Evolutionary conservation across 2,888 invertebrate species (phyloP).

Genomic region (Noctua janthina): DNA sequence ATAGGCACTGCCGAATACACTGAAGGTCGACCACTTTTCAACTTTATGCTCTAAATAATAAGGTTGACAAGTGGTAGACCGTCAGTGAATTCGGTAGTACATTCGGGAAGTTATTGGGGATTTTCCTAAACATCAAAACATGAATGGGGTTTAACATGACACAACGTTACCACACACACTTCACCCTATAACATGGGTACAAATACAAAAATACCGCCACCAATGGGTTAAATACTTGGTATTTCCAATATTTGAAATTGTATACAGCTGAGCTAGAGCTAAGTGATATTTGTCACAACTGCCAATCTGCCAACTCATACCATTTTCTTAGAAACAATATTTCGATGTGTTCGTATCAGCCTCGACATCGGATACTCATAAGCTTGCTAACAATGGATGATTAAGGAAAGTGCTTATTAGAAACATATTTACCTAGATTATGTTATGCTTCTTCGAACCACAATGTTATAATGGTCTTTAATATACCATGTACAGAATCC

Average conservation of each 20-base stretch:
- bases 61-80: too few species aligned
- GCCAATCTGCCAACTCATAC: not conserved
- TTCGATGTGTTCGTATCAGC: not conserved
- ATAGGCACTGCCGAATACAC: too few species aligned
- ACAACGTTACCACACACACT: not conserved
- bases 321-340: conserved; percentile 3
- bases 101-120: not conserved
- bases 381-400: conserved; percentile 28
- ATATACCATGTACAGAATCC: not conserved
- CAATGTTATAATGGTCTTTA: conserved; percentile 10
- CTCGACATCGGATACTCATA: conserved; percentile 1
- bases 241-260: conserved; percentile 16
- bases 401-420: conserved; percentile 10
- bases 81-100: too few species aligned
- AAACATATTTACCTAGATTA: conserved; percentile 16
- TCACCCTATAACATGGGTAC: too few species aligned
- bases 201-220: not conserved
- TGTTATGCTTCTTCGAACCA: conserved; percentile 22
- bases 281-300: not conserved
- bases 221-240: not conserved
- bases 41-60: too few species aligned
- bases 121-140: not conserved
- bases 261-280: not conserved
- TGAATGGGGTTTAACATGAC: not conserved
- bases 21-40: too few species aligned